A percentile compares a stretch with the other conserved stretches of the same genome.
Evolutionary conservation across 2,888 invertebrate genomes (phyloP).

Genomic region (Cheilosia pagana): DNA sequence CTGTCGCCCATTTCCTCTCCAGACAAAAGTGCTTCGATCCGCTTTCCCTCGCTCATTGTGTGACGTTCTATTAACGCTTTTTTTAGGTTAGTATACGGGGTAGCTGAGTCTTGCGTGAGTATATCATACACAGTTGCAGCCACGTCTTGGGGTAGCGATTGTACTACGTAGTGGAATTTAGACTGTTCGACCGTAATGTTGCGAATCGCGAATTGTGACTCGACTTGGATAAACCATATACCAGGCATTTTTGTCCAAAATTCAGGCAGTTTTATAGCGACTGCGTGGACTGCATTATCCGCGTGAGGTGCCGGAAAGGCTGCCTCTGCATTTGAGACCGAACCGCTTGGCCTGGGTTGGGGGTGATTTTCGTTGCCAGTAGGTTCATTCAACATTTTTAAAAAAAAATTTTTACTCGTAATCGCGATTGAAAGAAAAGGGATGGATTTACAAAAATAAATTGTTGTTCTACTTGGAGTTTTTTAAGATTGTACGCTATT

Average conservation of each 20-base stretch:
- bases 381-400: no score
- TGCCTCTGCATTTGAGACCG: background rate
- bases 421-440: no score
- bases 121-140: slow-evolving; percentile 1
- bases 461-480: no score
- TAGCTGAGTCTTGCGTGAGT: background rate
- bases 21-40: slow-evolving; percentile 5
- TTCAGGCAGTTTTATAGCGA: slow-evolving; percentile 7
- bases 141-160: slow-evolving; percentile 6
- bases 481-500: no score
- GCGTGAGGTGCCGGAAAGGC: background rate
- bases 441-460: no score
- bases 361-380: no score
- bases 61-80: slow-evolving; percentile 19
- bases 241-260: slow-evolving; percentile 7
- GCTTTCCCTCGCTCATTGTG: slow-evolving; percentile 2
- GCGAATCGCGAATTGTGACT: background rate
- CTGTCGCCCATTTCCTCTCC: slow-evolving; percentile 19
- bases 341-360: background rate
- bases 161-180: slow-evolving; percentile 5
- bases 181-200: slow-evolving; percentile 6
- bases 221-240: slow-evolving; percentile 19
- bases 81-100: slow-evolving; percentile 8
- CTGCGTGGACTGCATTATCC: background rate
- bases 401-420: no score